Base-by-base conservation (phyloP, 2,797 vertebrate genomes). In the Microhierax caerulescens region DNA sequence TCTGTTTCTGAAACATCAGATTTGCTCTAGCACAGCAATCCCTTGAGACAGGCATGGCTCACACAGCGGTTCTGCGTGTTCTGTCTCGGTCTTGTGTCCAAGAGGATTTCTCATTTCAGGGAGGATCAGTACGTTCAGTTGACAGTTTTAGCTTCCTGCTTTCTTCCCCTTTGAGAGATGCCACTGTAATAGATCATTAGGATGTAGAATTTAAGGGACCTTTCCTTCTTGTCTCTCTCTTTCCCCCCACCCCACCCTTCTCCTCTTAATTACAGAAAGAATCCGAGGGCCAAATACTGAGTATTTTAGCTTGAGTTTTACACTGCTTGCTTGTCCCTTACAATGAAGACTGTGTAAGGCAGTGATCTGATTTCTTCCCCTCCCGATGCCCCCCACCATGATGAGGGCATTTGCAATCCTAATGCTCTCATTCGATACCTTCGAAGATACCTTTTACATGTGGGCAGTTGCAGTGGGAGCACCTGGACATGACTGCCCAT, bases 331-430 rank as follows among this genome's bases (percentile, higher is more conserved):
- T 50, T 56, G 11, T 81, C 65, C 15, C 27, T 69, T 89, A 19
- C 34, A 84, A 32, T 36, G 13, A 93, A 67, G n/a, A 19, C 32
- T 67, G 53, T 7, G 2, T 61, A 45, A 86, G 28, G 48, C 70
- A 68, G 34, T 47, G 12, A 30, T 51, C 70, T 50, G 43, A 34
- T 73, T 88, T 24, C n/a, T 80, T 72, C 18, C 48, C 3, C 27
- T 51, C 30, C 25, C 20, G 5, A 16, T 3, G 6, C 7, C 25
- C 14, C 0, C 1, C 28, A 3, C 61, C 9, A 1, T 51, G 24
- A 7, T 12, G n/a, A 57, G 20, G 22, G 5, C 10, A 32, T 79
- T 93, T 91, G 23, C 48, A 56, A 1, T 48, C 30, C 25, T 45
- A 20, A 15, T 59, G 7, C 32, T 84, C 32, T 65, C 30, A 25